A percentile compares a stretch with the other conserved stretches of the same genome.
Evolutionary conservation across 2,797 vertebrate species (phyloP).

Genomic region (Chaetodon trifasciatus): DNA sequence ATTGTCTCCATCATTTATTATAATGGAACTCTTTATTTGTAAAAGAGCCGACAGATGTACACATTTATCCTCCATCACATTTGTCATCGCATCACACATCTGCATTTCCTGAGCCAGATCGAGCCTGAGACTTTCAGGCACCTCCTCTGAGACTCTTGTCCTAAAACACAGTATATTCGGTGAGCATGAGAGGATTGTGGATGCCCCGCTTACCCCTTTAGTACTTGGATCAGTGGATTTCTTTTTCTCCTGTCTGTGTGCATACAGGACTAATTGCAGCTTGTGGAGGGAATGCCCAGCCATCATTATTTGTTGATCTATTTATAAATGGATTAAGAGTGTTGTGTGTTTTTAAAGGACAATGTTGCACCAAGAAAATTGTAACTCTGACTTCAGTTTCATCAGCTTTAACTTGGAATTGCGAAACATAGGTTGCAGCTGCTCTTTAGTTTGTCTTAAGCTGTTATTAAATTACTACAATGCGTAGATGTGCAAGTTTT

Average conservation of each 20-base stretch:
- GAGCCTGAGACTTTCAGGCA: constrained; percentile 65
- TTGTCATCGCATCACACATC: constrained; percentile 44
- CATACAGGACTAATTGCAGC: constrained; percentile 66
- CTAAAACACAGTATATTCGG: constrained; percentile 62
- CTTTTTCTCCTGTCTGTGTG: constrained; percentile 60
- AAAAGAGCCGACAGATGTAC: constrained; percentile 75
- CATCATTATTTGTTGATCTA: constrained; percentile 73
- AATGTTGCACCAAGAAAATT: constrained; percentile 69
- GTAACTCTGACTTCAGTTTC: constrained; percentile 64
- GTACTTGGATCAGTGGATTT: constrained; percentile 65
- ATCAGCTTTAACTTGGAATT: constrained; percentile 74
- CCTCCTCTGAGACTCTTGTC: constrained; percentile 78
- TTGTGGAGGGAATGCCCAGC: constrained; percentile 64
- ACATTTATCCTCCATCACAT: constrained; percentile 44
- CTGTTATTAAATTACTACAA: constrained; percentile 65
- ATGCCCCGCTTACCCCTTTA: constrained; percentile 52
- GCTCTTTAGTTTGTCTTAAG: constrained; percentile 73
- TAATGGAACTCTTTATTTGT: constrained; percentile 71
- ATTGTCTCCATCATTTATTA: constrained; percentile 38
- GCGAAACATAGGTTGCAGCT: constrained; percentile 63
- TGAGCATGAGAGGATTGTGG: constrained; percentile 75
- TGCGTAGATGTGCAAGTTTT: constrained; percentile 59
- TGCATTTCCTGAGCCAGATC: constrained; percentile 74
- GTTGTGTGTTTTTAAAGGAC: constrained; percentile 74
- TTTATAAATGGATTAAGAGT: constrained; percentile 78